phyloP scores from a whole-genome alignment of 2,888 invertebrate species.

The Scaptomyza tumidula region DNA sequence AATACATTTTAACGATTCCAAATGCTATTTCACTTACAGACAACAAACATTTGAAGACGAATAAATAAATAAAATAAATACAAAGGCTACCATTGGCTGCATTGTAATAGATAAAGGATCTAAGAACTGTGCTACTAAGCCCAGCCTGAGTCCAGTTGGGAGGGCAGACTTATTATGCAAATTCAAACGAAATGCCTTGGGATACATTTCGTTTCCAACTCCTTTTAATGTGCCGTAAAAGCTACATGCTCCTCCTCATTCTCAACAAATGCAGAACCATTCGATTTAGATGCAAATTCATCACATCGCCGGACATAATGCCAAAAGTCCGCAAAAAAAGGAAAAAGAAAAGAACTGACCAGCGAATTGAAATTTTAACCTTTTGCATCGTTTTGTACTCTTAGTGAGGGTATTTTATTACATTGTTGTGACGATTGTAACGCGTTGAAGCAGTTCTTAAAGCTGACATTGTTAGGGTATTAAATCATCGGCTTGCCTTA shows the following conservation, averaged over 20 bases:
- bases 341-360: slow-evolving; percentile 49
- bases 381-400: slow-evolving; percentile 32
- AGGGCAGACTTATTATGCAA: slow-evolving; percentile 77
- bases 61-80: slow-evolving; percentile 21
- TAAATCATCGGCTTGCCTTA: neutral
- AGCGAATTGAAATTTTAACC: slow-evolving; percentile 47
- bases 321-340: slow-evolving; percentile 25
- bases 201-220: slow-evolving; percentile 52
- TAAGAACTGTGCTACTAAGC: slow-evolving; percentile 45
- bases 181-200: slow-evolving; percentile 60
- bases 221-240: slow-evolving; percentile 61
- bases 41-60: neutral
- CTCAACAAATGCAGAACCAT: slow-evolving; percentile 41
- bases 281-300: slow-evolving; percentile 85
- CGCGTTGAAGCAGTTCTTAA: neutral
- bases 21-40: neutral
- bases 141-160: slow-evolving; percentile 50
- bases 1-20: slow-evolving; percentile 6
- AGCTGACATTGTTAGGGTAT: neutral
- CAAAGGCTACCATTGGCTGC: slow-evolving; percentile 17
- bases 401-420: slow-evolving; percentile 3
- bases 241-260: neutral
- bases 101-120: slow-evolving; percentile 17
- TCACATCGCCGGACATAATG: slow-evolving; percentile 74
- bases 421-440: neutral